Evolutionary conservation across 2,797 vertebrate species (phyloP), one percentile per base, ranked within the genome.

Genomic region (Hylomyscus alleni): DNA sequence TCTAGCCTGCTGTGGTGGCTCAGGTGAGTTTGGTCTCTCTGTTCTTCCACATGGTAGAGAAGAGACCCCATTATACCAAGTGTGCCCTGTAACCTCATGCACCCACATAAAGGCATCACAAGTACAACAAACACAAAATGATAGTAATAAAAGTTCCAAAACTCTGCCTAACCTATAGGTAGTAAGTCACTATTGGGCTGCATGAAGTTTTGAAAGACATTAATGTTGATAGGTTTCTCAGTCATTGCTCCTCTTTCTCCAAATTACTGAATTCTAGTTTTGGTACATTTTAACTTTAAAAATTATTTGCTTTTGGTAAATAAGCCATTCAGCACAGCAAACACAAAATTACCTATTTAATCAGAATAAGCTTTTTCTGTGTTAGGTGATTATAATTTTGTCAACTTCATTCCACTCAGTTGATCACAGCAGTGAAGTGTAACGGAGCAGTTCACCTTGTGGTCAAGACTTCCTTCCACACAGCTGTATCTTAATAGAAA

Each of bases 241-340:
- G 67, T 37, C 24, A 31, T 13, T 95, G 24, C 15, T 52, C 13
- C 40, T 40, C 29, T 40, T 26, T 37, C 3, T 31, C 47, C 15
- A 40, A 3, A 13, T 75, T 89, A 90, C 31, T 85, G 80, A 92
- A 93, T 86, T 77, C 80, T 78, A 94, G 67, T 20, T 24, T 95
- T 78, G 65, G 10, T 19, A 26, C 10, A 56, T 31, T 93, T 58
- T 92, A 60, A 83, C 14, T 92, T 94, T 77, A 65, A 96, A 29
- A 73, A 12, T 65, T 89, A 31, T 6, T 75, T 97, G 56, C 8
- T 87, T 83, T 93, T 90, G 81, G 54, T 73, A 93, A 93, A 47
- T 31, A 54, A 83, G 62, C 88, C 60, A 80, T 76, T 15, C 12
- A 78, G 40, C 34, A 78, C 78, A 95, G 50, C 84, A 86, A 88